Percentiles rank a stretch among this genome's conserved stretches.
Conservation (phyloP, 53 echinoderm and acorn worm species). For the Mesocentrotus franciscanus region DNA sequence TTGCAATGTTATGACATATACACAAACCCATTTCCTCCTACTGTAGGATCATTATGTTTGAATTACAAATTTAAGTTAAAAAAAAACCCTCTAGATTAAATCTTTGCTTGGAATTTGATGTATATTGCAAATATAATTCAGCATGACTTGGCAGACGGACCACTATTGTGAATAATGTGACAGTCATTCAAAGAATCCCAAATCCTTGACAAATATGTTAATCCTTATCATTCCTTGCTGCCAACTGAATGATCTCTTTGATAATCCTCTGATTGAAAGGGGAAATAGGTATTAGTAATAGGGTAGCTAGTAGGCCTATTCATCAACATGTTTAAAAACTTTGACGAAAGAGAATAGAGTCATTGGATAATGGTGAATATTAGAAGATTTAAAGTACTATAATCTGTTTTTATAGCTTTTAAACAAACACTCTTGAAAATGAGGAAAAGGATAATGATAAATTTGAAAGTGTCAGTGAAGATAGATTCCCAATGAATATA, state of each 20-base stretch:
- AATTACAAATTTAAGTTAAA: neutral
- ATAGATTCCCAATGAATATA: too few species aligned
- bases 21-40: neutral
- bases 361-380: too few species aligned
- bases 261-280: neutral
- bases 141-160: neutral
- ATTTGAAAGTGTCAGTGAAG: too few species aligned
- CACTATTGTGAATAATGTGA: neutral
- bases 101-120: neutral
- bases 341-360: too few species aligned
- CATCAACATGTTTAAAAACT: neutral
- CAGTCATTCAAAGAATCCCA: slow-evolving; percentile 17
- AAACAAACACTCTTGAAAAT: too few species aligned
- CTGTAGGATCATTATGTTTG: neutral
- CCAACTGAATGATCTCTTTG: neutral
- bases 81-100: neutral
- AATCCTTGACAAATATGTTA: neutral
- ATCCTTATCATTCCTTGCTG: neutral
- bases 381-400: too few species aligned
- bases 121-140: neutral
- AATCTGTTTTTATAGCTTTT: too few species aligned
- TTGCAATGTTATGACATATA: neutral
- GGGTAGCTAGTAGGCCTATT: neutral
- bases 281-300: neutral
- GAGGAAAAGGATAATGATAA: too few species aligned